Percentiles rank a stretch among this genome's conserved stretches.
Conservation (phyloP, 2,797 vertebrate genomes). For the Pipistrellus pygmaeus region DNA sequence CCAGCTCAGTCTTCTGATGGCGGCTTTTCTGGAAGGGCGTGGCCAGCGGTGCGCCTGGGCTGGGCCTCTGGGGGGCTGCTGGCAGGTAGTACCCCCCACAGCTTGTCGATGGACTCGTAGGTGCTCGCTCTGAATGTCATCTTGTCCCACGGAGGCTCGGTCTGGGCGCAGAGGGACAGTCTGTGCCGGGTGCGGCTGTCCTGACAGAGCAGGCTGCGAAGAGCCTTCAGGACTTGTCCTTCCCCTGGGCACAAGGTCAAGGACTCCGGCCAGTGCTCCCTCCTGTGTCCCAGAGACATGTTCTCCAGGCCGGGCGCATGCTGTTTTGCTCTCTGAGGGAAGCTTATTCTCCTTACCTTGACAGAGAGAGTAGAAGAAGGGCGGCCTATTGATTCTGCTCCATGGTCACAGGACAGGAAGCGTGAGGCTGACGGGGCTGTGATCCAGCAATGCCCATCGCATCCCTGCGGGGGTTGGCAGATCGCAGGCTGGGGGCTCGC, state of each 20-base stretch:
- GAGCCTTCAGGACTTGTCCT: not conserved
- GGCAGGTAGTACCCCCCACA: not conserved
- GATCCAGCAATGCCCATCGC: not conserved
- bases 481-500: not conserved
- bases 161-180: not conserved
- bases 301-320: slow-evolving; percentile 58
- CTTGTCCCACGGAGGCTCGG: not conserved
- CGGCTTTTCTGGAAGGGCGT: not conserved
- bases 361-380: slow-evolving; percentile 52
- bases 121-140: not conserved
- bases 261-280: slow-evolving; percentile 47
- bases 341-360: slow-evolving; percentile 52
- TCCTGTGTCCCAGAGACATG: slow-evolving; percentile 62
- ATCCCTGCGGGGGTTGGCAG: not conserved
- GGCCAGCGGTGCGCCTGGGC: not conserved
- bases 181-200: not conserved
- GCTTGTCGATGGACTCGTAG: not conserved
- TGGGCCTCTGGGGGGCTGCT: not conserved
- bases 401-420: slow-evolving; percentile 53
- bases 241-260: slow-evolving; percentile 65
- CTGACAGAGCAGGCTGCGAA: slow-evolving; percentile 30
- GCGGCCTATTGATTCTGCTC: slow-evolving; percentile 48
- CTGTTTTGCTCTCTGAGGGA: slow-evolving; percentile 41
- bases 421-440: slow-evolving; percentile 11
- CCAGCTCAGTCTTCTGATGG: slow-evolving; percentile 27